phyloP scores from a whole-genome alignment of 2,888 invertebrate genomes.

The Imbricaverruca yamaguchii region DNA sequence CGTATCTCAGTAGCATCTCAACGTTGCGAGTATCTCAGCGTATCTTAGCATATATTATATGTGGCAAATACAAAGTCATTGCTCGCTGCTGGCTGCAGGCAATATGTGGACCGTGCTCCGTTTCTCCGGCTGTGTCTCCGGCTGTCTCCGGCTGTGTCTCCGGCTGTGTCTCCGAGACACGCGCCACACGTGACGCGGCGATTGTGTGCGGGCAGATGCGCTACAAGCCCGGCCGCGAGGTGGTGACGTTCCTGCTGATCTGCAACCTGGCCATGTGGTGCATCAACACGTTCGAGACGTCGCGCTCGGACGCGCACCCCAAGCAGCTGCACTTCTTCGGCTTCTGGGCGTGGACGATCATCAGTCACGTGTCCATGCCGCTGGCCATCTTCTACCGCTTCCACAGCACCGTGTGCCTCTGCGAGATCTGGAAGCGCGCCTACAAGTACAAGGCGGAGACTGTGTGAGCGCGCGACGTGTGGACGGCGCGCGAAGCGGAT shows the following conservation, averaged over 20 bases:
- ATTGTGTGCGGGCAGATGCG: conserved; percentile 52
- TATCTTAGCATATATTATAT: too few relatives aligned
- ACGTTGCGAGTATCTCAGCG: too few relatives aligned
- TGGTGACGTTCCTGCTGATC: conserved; percentile 79
- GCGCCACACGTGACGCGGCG: conserved; percentile 11
- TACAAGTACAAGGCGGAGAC: conserved; percentile 73
- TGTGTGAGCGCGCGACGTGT: not conserved
- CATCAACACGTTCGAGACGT: conserved; percentile 84
- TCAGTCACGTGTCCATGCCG: conserved; percentile 89
- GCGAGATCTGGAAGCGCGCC: conserved; percentile 93
- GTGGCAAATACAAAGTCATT: too few relatives aligned
- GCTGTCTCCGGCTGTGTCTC: not conserved
- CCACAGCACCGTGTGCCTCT: conserved; percentile 89
- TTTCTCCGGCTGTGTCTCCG: not conserved
- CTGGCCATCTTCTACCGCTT: conserved; percentile 89
- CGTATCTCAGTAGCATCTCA: too few relatives aligned
- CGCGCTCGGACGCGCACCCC: conserved; percentile 81
- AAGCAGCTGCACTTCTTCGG: conserved; percentile 88
- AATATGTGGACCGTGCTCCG: too few relatives aligned
- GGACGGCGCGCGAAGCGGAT: too few relatives aligned
- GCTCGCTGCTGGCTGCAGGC: too few relatives aligned
- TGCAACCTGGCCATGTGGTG: conserved; percentile 91
- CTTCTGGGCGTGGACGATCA: conserved; percentile 91
- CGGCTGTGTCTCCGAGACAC: not conserved
- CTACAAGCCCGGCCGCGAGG: conserved; percentile 84